These are phyloP conservation scores for Stichopus horrens DNA, from an alignment of 53 echinoderm and acorn worm species.

Conservation along the genomic window DNA sequence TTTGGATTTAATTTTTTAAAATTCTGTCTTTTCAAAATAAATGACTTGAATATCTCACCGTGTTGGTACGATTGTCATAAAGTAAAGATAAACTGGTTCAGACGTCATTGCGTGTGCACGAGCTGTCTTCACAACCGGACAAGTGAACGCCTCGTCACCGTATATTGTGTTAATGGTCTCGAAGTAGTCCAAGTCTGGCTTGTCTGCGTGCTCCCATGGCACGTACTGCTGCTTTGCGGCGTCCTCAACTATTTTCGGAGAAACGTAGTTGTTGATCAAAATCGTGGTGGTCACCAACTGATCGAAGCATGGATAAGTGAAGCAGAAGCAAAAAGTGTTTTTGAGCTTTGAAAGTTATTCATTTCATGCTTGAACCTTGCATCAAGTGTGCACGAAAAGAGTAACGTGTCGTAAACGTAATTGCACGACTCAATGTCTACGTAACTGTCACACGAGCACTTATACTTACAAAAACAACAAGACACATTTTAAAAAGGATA, in stretches of 20 bases:
- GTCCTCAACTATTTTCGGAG: constrained; percentile 20
- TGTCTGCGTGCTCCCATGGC: constrained; percentile 41
- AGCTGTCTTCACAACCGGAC: constrained; percentile 47
- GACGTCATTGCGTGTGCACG: constrained; percentile 50
- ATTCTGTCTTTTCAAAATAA: no score
- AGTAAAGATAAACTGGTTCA: constrained; percentile 57
- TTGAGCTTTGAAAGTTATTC: no score
- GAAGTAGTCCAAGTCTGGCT: constrained; percentile 43
- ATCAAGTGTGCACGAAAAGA: no score
- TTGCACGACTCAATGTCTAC: no score
- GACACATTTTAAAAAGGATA: no score
- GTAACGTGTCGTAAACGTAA: no score
- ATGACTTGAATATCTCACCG: constrained; percentile 34
- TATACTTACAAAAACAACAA: no score
- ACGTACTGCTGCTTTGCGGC: constrained; percentile 44
- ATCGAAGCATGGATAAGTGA: background rate
- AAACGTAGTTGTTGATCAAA: background rate
- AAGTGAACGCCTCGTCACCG: constrained; percentile 50
- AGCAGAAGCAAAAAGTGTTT: no score
- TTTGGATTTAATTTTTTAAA: no score
- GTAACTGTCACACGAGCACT: no score
- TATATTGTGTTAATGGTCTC: constrained; percentile 53
- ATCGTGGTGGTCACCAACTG: background rate
- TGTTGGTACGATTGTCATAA: constrained; percentile 75
- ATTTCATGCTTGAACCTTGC: no score